phyloP scores from a whole-genome alignment of 2,888 invertebrate genomes.

The Nasonia oneida region DNA sequence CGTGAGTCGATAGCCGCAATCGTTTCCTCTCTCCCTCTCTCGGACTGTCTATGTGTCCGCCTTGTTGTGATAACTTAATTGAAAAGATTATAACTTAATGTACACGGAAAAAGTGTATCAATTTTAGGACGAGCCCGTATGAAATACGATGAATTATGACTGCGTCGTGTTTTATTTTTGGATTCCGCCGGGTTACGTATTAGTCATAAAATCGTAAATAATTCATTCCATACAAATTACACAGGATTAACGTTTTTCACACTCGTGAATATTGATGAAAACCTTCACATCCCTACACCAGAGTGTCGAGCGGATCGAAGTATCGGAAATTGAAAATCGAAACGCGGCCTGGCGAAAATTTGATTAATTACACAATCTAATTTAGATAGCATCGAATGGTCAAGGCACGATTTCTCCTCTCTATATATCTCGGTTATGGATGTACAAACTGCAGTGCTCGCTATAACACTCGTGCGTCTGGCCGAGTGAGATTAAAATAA shows the following conservation, averaged over 20 bases:
- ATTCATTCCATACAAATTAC: no score
- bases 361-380: constrained; percentile 44
- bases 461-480: background rate
- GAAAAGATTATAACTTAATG: constrained; percentile 6
- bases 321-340: constrained; percentile 38
- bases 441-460: constrained; percentile 17
- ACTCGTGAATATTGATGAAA: no score
- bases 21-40: background rate
- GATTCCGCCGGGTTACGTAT: background rate
- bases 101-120: background rate
- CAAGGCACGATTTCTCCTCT: background rate
- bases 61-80: constrained; percentile 19
- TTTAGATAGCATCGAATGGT: constrained; percentile 35
- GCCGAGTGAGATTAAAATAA: constrained; percentile 21
- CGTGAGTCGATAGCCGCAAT: constrained; percentile 33
- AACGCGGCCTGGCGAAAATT: constrained; percentile 32
- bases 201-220: background rate
- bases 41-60: background rate
- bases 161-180: background rate
- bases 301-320: background rate
- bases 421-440: background rate
- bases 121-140: background rate
- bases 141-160: background rate
- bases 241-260: no score
- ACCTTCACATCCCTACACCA: no score